Evolutionary conservation across 2,888 invertebrate species (phyloP), one percentile per base, ranked within the genome.

Genomic region (Schrankia costaestrigalis): DNA sequence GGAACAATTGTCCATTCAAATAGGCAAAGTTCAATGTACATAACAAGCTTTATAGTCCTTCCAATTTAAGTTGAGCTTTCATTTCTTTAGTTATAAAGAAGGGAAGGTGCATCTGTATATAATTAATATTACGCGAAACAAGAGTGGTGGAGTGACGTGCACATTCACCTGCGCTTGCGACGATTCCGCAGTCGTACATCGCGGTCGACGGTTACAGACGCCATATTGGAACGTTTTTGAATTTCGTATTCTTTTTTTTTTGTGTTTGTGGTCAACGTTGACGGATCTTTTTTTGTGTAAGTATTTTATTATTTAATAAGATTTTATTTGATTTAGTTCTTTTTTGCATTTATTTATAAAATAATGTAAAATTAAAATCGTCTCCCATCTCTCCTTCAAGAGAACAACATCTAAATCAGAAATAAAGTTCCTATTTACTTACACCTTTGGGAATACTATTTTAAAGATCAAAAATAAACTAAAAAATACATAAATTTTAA

Each of bases 21-120:
- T 71, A 70, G 68, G 65, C 71, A 78, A 84, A 83, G 86, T 86
- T 86, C 86, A 86, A 77, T 65, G 85, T 74, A 77, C 83, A 84
- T 59, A 44, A 52, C 68, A 59, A 60, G 54, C 51, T 45, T 26
- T 74, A 72, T 67, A 75, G 58, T 55, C 71, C 80, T 67, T 69
- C 68, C 54, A 61, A 74, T 64, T 83, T 68, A 34, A 70, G 55
- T 40, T 80, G 78, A 38, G 52, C 52, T 43, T 47, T 65, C 58
- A 47, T 56, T 56, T 56, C 51, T 55, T 56, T 40, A 46, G 46
- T 44, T 39, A 42, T 62, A 48, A 53, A 56, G 62, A 56, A 46
- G 35, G 51, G 56, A 63, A 63, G 69, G 71, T 71, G 68, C 69
- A 63, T 57, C 49, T 61, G 38, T 43, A 66, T 65, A 53, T 60